Percentiles rank a stretch among this genome's conserved stretches.
These are phyloP conservation scores for Tetramorium simillimum DNA, from an alignment of 1,140 invertebrate species.

Conservation along the genomic window DNA sequence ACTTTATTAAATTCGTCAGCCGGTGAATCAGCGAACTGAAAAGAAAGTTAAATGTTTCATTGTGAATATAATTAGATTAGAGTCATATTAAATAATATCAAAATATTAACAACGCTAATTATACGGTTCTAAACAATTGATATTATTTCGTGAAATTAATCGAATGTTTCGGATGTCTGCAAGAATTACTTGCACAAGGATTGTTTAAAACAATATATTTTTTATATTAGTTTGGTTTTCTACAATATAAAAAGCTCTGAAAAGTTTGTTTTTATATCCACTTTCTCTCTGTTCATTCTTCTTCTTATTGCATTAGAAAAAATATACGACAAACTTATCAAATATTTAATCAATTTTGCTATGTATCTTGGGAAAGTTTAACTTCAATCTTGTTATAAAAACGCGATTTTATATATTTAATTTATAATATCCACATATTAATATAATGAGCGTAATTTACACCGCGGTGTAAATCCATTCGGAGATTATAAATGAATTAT, in stretches of 20 bases:
- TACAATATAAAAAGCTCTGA: neutral
- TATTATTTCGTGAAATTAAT: slow-evolving; percentile 1
- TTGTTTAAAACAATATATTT: neutral
- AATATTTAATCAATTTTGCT: neutral
- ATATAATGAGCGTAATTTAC: neutral
- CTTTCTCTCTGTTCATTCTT: neutral
- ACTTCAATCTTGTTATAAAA: neutral
- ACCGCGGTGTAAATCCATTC: neutral
- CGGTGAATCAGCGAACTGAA: neutral
- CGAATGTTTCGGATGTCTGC: neutral
- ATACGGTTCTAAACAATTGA: neutral
- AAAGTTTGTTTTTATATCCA: neutral
- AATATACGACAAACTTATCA: neutral
- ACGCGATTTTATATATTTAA: neutral
- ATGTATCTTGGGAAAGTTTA: neutral
- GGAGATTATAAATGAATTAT: neutral
- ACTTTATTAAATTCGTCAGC: neutral
- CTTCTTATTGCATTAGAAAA: neutral
- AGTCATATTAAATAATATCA: neutral
- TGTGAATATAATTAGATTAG: neutral
- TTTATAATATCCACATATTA: neutral
- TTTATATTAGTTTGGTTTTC: neutral
- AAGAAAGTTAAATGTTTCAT: neutral
- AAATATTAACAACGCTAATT: neutral
- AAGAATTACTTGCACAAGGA: neutral